phyloP scores from a whole-genome alignment of 2,113 vertebrate species.

The Corvus cornix region DNA sequence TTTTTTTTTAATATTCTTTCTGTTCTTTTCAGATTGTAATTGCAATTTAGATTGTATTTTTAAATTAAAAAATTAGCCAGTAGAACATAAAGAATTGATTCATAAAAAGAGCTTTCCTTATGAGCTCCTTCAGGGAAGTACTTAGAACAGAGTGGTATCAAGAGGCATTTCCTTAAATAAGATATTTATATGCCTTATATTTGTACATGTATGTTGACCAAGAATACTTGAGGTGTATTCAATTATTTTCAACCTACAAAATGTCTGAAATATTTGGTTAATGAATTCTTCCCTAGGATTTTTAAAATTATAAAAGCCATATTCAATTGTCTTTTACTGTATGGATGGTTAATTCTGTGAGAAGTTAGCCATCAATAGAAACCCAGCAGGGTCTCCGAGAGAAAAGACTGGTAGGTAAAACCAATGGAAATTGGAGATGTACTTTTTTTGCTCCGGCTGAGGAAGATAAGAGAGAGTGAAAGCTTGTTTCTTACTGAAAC shows the following conservation, averaged over 20 bases:
- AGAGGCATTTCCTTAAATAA: not conserved
- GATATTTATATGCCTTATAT: not conserved
- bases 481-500: not conserved
- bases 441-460: not conserved
- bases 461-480: not conserved
- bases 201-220: not conserved
- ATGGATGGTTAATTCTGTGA: not conserved
- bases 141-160: not conserved
- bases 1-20: not conserved
- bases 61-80: not conserved
- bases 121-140: not conserved
- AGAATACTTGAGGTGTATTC: not conserved
- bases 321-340: not conserved
- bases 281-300: not conserved
- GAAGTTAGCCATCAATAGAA: not conserved
- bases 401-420: not conserved
- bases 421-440: not conserved
- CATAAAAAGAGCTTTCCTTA: not conserved
- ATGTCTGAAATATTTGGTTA: not conserved
- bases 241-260: not conserved
- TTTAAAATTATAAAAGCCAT: not conserved
- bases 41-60: not conserved
- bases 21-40: not conserved
- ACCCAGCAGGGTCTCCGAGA: fast-evolving
- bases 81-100: not conserved